These are phyloP conservation scores for Molorchus minor DNA, from an alignment of 2,888 invertebrate genomes.

Conservation along the genomic window DNA sequence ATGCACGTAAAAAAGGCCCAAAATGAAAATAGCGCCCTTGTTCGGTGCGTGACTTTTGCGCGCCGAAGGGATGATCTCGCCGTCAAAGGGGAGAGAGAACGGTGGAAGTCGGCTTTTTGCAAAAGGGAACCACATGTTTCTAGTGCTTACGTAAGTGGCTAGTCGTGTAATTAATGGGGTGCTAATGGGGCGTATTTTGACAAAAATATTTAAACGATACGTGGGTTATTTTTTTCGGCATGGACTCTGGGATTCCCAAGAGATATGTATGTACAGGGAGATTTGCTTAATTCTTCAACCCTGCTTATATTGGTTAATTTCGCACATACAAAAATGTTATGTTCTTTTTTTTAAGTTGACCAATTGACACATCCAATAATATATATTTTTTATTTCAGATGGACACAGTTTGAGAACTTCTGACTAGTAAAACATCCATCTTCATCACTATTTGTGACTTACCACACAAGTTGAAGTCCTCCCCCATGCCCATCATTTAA, in stretches of 20 bases:
- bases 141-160: conserved; percentile 6
- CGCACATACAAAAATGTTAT: no score
- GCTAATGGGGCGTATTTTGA: conserved; percentile 20
- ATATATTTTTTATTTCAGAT: no score
- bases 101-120: conserved; percentile 35
- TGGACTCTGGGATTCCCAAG: background rate
- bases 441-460: no score
- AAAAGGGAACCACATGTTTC: conserved; percentile 24
- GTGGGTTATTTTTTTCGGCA: background rate
- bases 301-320: no score
- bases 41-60: conserved; percentile 42
- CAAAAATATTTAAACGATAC: conserved; percentile 5
- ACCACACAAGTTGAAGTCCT: no score
- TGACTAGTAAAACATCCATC: no score
- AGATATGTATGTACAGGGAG: no score
- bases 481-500: no score
- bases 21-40: conserved; percentile 38
- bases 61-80: conserved; percentile 31
- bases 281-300: no score
- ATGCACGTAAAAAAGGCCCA: conserved; percentile 48
- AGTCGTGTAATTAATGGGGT: conserved; percentile 22
- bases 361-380: no score
- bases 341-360: no score
- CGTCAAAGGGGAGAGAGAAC: conserved; percentile 29
- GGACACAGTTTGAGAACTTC: no score